A percentile compares a stretch with the other conserved stretches of the same genome.
Conservation (phyloP, 1,140 invertebrate species). For the Bradysia coprophila region DNA sequence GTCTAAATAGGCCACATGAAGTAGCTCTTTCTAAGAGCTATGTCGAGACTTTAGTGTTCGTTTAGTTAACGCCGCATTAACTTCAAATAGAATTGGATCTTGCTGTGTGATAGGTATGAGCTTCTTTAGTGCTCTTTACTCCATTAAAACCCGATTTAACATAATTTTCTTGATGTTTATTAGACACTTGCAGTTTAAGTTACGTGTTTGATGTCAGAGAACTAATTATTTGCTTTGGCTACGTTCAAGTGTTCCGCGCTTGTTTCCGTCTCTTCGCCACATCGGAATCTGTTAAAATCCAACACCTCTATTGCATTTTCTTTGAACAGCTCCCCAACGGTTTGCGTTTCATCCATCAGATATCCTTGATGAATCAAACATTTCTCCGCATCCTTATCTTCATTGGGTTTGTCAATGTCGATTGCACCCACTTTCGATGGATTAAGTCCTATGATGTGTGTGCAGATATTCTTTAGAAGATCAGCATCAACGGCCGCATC, state of each 20-base stretch:
- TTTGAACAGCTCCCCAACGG: constrained; percentile 51
- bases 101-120: too few relatives aligned
- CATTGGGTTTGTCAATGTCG: constrained; percentile 35
- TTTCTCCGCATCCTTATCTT: constrained; percentile 47
- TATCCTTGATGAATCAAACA: constrained; percentile 74
- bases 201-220: too few relatives aligned
- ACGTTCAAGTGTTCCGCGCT: constrained; percentile 3
- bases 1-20: too few relatives aligned
- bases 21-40: too few relatives aligned
- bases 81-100: too few relatives aligned
- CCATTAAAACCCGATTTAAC: too few relatives aligned
- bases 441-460: constrained; percentile 86
- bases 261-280: constrained; percentile 39
- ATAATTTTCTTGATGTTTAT: too few relatives aligned
- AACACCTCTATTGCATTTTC: constrained; percentile 45
- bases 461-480: constrained; percentile 57
- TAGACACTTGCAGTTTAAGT: too few relatives aligned
- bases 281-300: constrained; percentile 74
- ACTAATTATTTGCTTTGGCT: background rate
- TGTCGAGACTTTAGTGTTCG: too few relatives aligned
- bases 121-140: too few relatives aligned
- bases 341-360: constrained; percentile 53
- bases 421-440: constrained; percentile 55
- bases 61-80: too few relatives aligned
- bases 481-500: constrained; percentile 24